Evolutionary conservation across 2,797 vertebrate genomes (phyloP), one percentile per base, ranked within the genome.

Genomic region (Acanthurus leucopareius): DNA sequence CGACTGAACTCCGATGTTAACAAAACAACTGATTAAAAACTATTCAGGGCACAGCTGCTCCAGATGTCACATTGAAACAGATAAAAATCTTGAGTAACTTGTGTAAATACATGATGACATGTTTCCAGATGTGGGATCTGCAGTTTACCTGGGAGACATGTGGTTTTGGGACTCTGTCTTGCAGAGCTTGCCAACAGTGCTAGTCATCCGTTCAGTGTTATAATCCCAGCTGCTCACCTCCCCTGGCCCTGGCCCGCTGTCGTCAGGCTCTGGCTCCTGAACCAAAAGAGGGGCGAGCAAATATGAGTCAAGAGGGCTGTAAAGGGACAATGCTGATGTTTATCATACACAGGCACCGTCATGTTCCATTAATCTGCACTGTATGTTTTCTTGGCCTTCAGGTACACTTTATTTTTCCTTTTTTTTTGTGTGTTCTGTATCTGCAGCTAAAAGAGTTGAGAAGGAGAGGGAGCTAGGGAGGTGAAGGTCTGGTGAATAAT

Each of bases 101-200:
- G 51, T 35, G 28, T 20, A 14, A 38, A 59, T 54, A 32, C 52
- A 69, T 54, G 25, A n/a, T 49, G 49, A 58, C 53, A 66, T 32
- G 42, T 69, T 75, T 64, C 53, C 77, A 77, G 59, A 76, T 77
- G 66, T 16, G 42, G 49, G 63, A 58, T 65, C 42, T 53, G 77
- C 42, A 1, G 17, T 52, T 73, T 95, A 96, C 96, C 96, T 96
- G 58, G 96, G 96, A 53, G 96, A 97, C 94, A 96, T 95, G 92
- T 95, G 95, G 72, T 94, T 96, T 81, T 96, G 96, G 42, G 96
- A 97, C 88, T 97, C 96, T 0, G 96, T 95, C 88, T 96, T 96
- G 90, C 92, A 94, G 82, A 97, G 95, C 72, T 96, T 96, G 75
- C 94, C 94, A 67, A 94, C 86, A 10, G 92, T 85, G 92, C 91